Base-by-base conservation (phyloP, 2,797 vertebrate genomes). In the Champsocephalus gunnari region DNA sequence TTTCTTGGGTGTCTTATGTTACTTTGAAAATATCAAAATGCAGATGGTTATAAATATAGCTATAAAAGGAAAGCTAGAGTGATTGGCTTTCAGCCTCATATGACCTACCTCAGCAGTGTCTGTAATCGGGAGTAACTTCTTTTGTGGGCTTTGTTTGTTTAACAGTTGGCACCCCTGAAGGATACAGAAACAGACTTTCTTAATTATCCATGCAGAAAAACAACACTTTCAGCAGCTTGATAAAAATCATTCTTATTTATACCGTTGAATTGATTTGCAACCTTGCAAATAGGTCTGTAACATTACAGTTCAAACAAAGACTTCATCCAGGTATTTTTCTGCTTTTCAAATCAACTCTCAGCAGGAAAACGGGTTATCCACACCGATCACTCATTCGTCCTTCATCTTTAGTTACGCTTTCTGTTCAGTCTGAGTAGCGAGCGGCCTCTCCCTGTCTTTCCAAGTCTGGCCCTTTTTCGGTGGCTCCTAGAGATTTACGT, bases 381-480 rank as follows among this genome's bases (percentile, higher is more conserved):
- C 71, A 74, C 65, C 44, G 38, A 41, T 75, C 71, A 59, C 13
- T 77, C 65, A 54, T 62, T 63, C 12, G 34, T 64, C 72, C 57
- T 73, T 78, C 57, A 53, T 85, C 81, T 82, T 82, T 82, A 63
- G 81, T 83, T 75, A 63, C n/a, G 63, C 68, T 63, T 45, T 63
- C 43, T 64, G 71, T 77, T 63, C 81, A 32, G 53, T 49, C 81
- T 60, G 66, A 84, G 75, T 71, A 68, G 77, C 66, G 49, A 67
- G 21, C 2, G 5, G 45, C 50, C 44, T 69, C 64, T 75, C 73
- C 74, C 50, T 53, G 66, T 64, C 71, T 70, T 51, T 77, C 59
- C 74, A 48, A 63, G 69, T 55, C 69, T 60, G 64, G 66, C 66
- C 71, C 34, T 38, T 38, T 38, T 38, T 38, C 50, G 13, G 74